phyloP scores from a whole-genome alignment of 2,797 vertebrate species.

The Notolepis coatsorum region DNA sequence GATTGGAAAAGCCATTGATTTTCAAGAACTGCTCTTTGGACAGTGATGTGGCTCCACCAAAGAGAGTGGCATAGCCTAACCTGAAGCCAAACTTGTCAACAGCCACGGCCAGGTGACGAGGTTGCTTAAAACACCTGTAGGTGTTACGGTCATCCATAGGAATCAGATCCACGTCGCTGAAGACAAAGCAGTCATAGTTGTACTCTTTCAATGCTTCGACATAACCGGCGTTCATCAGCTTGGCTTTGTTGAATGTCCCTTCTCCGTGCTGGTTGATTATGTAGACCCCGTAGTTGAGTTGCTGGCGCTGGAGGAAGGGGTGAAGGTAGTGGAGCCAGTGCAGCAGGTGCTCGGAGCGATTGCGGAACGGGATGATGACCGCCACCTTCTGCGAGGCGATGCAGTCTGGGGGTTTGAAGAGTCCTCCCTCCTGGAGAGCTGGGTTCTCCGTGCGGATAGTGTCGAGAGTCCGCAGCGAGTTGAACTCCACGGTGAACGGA shows the following conservation, averaged over 20 bases:
- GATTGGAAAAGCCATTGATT: constrained; percentile 91
- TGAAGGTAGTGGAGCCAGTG: not conserved
- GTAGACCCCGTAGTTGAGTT: not conserved
- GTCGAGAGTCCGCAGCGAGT: not conserved
- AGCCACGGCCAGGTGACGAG: constrained; percentile 88
- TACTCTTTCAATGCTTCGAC: constrained; percentile 87
- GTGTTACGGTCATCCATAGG: constrained; percentile 88
- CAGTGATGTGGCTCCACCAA: constrained; percentile 87
- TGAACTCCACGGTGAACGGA: not conserved
- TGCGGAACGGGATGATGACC: not conserved
- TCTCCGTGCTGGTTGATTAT: constrained; percentile 80
- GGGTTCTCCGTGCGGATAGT: not conserved
- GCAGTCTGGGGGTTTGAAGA: not conserved
- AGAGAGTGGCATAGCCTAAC: constrained; percentile 87
- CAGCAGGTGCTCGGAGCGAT: not conserved
- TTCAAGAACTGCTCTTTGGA: constrained; percentile 86
- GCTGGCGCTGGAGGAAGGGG: not conserved
- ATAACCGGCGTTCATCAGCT: constrained; percentile 89
- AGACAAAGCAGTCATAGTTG: constrained; percentile 89
- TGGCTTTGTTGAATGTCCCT: constrained; percentile 87
- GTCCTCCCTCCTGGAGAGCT: not conserved
- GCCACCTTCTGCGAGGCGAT: not conserved
- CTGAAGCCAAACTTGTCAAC: constrained; percentile 91
- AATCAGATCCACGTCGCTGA: constrained; percentile 89
- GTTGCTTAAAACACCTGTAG: constrained; percentile 87